Conservation (phyloP, 2,113 vertebrate genomes). For the Empidonax traillii region DNA sequence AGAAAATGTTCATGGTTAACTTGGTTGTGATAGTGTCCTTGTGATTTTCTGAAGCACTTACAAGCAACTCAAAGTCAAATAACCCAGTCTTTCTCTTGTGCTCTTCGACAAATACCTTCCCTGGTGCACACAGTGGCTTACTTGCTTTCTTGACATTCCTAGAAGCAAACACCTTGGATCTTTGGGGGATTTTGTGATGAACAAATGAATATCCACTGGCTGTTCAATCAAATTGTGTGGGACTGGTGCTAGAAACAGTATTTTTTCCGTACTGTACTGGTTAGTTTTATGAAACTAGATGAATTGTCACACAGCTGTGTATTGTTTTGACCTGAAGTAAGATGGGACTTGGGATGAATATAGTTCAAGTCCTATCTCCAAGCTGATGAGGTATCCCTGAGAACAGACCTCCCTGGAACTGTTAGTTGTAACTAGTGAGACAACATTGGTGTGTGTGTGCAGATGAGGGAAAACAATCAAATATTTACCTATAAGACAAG, state of each 20-base stretch:
- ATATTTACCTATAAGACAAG: neutral
- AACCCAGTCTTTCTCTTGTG: neutral
- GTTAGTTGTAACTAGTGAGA: neutral
- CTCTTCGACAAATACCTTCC: neutral
- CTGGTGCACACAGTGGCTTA: neutral
- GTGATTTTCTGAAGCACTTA: neutral
- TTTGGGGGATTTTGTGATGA: neutral
- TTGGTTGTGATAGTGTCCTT: neutral
- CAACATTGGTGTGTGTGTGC: accelerated
- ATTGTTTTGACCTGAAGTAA: neutral
- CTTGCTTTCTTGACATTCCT: neutral
- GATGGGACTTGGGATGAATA: neutral
- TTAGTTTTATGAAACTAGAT: neutral
- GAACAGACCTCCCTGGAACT: neutral
- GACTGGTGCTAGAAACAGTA: neutral
- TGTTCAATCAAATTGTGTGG: neutral
- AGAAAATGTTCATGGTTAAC: accelerated
- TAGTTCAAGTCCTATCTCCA: neutral
- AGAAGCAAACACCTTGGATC: neutral
- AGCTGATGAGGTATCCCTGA: neutral
- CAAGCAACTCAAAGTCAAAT: neutral
- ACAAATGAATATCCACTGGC: neutral
- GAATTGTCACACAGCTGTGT: neutral
- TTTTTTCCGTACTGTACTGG: neutral
- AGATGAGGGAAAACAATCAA: neutral